Evolutionary conservation across 2,113 vertebrate species (phyloP).

Genomic region (Agapornis roseicollis): DNA sequence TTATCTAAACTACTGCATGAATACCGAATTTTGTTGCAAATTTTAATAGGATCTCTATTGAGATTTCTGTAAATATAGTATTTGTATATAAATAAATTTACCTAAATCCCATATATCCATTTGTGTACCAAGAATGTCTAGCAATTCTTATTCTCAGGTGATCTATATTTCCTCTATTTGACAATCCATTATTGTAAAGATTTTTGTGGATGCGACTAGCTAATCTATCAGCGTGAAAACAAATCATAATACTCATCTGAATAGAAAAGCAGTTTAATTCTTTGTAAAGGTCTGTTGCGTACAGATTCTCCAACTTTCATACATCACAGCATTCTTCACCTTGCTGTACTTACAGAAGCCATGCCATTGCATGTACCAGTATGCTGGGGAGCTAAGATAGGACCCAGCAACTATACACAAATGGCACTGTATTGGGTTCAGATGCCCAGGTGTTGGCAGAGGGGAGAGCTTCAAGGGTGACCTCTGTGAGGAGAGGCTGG

Average conservation of each 20-base stretch:
- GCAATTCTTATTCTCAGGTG: background rate
- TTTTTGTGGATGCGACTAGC: background rate
- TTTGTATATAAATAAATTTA: background rate
- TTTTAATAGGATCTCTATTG: background rate
- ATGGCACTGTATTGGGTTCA: background rate
- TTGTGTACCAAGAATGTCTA: background rate
- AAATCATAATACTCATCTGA: background rate
- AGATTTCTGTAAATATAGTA: background rate
- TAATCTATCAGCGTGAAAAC: background rate
- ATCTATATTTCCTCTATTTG: background rate
- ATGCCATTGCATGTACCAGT: fast-evolving
- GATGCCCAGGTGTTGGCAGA: background rate
- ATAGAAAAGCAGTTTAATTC: background rate
- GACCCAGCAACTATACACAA: background rate
- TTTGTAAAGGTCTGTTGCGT: background rate
- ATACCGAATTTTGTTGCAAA: background rate
- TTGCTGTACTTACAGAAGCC: background rate
- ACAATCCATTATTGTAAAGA: background rate
- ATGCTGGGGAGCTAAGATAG: fast-evolving
- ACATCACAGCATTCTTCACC: background rate
- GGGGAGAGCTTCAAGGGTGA: background rate
- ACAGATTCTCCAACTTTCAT: background rate
- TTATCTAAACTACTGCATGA: background rate
- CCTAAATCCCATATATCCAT: background rate
- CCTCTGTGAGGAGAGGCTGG: background rate